Evolutionary conservation across 2,888 invertebrate genomes (phyloP).

Genomic region (Pammene aurita): DNA sequence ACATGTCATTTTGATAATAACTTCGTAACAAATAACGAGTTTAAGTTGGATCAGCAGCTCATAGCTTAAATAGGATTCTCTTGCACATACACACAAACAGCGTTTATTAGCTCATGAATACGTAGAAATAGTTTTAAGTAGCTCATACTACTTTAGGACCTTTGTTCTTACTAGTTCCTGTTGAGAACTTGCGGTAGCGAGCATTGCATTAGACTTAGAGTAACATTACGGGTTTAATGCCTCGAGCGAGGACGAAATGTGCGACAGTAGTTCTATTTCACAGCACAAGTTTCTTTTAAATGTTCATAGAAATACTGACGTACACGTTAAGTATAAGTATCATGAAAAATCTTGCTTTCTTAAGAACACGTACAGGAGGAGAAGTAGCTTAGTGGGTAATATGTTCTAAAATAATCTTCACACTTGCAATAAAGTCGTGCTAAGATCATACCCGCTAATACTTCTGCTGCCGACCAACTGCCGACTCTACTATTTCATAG

Average conservation of each 20-base stretch:
- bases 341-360: no score
- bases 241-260: slow-evolving; percentile 14
- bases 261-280: slow-evolving; percentile 9
- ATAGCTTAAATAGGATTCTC: neutral
- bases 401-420: no score
- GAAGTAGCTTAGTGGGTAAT: no score
- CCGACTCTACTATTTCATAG: no score
- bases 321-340: neutral
- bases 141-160: slow-evolving; percentile 20
- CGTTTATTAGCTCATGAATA: slow-evolving; percentile 22
- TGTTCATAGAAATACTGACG: neutral
- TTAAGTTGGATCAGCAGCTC: no score
- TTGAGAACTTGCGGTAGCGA: slow-evolving; percentile 27
- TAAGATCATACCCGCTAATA: no score
- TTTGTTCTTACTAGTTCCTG: slow-evolving; percentile 26
- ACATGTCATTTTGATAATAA: no score
- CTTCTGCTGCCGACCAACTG: no score
- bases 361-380: no score
- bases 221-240: slow-evolving; percentile 25
- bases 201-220: slow-evolving; percentile 35
- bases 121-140: slow-evolving; percentile 18
- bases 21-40: no score
- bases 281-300: slow-evolving; percentile 11
- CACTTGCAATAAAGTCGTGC: no score
- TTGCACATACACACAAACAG: neutral